Evolutionary conservation across 2,888 invertebrate genomes (phyloP), one percentile per base, ranked within the genome.

Genomic region (Belgica antarctica): DNA sequence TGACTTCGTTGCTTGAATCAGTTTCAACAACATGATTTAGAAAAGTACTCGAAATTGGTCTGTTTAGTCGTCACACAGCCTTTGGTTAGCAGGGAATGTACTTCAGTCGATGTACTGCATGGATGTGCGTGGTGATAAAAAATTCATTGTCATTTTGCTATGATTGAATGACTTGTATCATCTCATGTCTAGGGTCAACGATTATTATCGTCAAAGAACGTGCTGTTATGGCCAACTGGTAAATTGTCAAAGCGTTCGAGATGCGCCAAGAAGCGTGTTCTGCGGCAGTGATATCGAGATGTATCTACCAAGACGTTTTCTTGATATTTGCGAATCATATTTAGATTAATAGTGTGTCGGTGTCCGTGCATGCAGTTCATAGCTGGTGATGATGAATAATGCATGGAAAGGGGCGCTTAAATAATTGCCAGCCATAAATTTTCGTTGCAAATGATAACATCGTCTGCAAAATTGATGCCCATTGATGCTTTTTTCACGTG

Each of bases 101-200:
- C n/a, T n/a, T 10, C 41, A 41, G 12, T n/a, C 41, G 41, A 41
- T n/a, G 41, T 10, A n/a, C 15, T 41, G 31, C 41, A 12, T 52
- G 7, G 8, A 17, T 52, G 3, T 52, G 52, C 52, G 52, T 52
- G 52, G 52, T 22, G 17, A 52, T 63, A 24, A 63, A 28, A 63
- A 63, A 63, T 41, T 63, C 63, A 63, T 63, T 63, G 63, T 63
- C 63, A 63, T 65, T 65, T 46, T 65, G 46, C 47, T 47, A 65
- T 28, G 65, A 65, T 65, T 36, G 65, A 65, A 46, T 41, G 65
- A 47, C 63, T 65, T 65, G 46, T 65, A 65, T 65, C 28, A 65
- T 36, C 65, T n/a, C 52, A 52, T 52, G 52, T 52, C 52, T 52
- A 7, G 19, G 17, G 52, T 52, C 52, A 19, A 19, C 17, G 52